Evolutionary conservation across 1,140 invertebrate genomes (phyloP), one percentile per base, ranked within the genome.

Genomic region (Polyergus mexicanus): DNA sequence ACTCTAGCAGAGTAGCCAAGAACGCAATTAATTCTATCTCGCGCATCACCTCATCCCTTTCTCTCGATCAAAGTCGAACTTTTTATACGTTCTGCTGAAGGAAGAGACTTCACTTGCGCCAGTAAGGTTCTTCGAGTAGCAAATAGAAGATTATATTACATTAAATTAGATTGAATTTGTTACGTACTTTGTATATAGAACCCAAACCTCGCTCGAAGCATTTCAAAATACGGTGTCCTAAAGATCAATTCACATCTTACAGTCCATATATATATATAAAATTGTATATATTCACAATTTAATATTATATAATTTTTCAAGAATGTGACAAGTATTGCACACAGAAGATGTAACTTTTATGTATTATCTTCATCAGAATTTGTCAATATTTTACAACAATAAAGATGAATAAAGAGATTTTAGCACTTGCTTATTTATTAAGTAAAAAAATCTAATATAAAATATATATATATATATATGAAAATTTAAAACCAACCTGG

Each of bases 1-100:
- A 68, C 60, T 86, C 58, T 60, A 54, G 38, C 38, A 68, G 44
- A 88, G 58, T 54, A 86, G 47, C 85, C 75, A 84, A 88, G 75
- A 90, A 84, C 85, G 72, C 89, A 85, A 91, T 90, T 91, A 80
- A 32, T 78, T 68, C n/a, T 56, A 41, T n/a, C 77, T 56, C 22
- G 44, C 32, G 44, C 32, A n/a, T 35, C 38, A 68, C 7, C 22
- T 69, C 51, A 19, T 69, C 32, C 22, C 8, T 28, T 44, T 28
- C 22, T 41, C 65, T 41, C 32, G 32, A 80, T 69, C 35, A 6
- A 77, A 80, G 28, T 35, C 11, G n/a, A 51, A 51, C 7, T 80
- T 80, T 80, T 44, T 51, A 47, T 51, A 51, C 47, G 38, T 22
- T 11, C 38, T 13, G n/a, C 19, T 38, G 16, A 4, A 38, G 32